phyloP scores from a whole-genome alignment of 2,113 vertebrate genomes.

The Anolis sagrei region DNA sequence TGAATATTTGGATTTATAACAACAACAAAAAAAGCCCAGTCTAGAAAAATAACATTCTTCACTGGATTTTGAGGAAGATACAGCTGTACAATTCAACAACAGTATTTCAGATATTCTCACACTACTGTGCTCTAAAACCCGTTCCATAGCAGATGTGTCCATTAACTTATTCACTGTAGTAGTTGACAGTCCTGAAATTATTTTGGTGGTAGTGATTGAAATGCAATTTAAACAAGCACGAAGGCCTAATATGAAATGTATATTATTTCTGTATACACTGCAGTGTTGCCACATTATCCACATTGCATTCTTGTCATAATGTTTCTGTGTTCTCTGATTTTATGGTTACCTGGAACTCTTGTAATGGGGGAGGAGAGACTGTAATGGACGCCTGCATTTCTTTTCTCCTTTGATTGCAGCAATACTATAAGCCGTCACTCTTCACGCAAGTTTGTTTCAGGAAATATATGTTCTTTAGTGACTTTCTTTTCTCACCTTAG shows the following conservation, averaged over 20 bases:
- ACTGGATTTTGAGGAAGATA: conserved; percentile 82
- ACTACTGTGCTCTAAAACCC: conserved; percentile 77
- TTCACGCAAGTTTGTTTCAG: conserved; percentile 38
- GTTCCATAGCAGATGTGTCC: conserved; percentile 66
- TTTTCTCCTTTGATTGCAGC: not conserved
- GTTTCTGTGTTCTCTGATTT: not conserved
- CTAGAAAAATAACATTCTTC: conserved; percentile 88
- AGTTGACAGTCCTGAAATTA: conserved; percentile 72
- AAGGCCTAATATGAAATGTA: conserved; percentile 50
- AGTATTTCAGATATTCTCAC: conserved; percentile 75
- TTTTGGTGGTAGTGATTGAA: conserved; percentile 65
- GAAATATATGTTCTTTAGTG: not conserved
- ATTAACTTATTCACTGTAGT: conserved; percentile 67
- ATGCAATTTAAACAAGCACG: conserved; percentile 70
- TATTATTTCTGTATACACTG: conserved; percentile 58
- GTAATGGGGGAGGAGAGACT: no score
- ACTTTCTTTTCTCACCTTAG: not conserved
- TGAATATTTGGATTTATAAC: conserved; percentile 82
- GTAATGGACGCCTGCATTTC: no score
- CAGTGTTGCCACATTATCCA: not conserved
- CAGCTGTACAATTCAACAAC: conserved; percentile 80
- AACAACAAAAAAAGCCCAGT: conserved; percentile 82
- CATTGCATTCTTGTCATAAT: conserved; percentile 1
- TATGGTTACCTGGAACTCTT: not conserved
- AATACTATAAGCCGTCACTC: not conserved